Percentiles rank a stretch among this genome's conserved stretches.
These are phyloP conservation scores for Thalpophila matura DNA, from an alignment of 2,888 invertebrate genomes.

Conservation along the genomic window DNA sequence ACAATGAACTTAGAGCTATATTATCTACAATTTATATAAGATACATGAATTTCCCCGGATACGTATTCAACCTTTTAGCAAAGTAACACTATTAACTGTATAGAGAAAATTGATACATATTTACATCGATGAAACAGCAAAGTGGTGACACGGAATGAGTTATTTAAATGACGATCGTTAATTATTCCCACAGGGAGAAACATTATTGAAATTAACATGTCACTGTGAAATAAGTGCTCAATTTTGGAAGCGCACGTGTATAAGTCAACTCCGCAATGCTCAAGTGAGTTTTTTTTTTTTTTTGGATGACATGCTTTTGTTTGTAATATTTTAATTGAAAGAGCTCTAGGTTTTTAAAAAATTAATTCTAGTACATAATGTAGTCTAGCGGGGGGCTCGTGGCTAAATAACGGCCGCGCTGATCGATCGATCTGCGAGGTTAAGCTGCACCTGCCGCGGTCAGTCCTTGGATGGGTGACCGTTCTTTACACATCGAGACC, in stretches of 20 bases:
- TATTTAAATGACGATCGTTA: constrained; percentile 35
- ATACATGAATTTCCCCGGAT: constrained; percentile 43
- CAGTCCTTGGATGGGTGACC: too few relatives aligned
- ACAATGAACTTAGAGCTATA: constrained; percentile 72
- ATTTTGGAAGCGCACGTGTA: constrained; percentile 15
- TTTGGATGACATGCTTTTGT: neutral
- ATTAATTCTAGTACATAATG: neutral
- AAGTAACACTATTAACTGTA: constrained; percentile 34
- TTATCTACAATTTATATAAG: constrained; percentile 57
- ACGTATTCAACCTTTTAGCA: constrained; percentile 51
- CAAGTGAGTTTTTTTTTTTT: neutral
- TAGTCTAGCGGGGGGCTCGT: too few relatives aligned
- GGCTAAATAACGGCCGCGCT: too few relatives aligned
- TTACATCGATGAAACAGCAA: constrained; percentile 7
- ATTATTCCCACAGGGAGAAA: constrained; percentile 24
- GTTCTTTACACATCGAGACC: too few relatives aligned
- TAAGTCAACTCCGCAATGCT: constrained; percentile 22
- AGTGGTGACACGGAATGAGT: constrained; percentile 25
- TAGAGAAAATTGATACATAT: constrained; percentile 47
- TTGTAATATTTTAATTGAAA: neutral
- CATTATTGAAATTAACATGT: constrained; percentile 24
- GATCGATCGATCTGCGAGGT: too few relatives aligned
- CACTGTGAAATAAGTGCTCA: constrained; percentile 20
- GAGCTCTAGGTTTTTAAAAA: neutral
- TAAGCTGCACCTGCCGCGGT: too few relatives aligned